These are phyloP conservation scores for Perodicticus potto DNA, from an alignment of 2,797 vertebrate species.

Conservation along the genomic window DNA sequence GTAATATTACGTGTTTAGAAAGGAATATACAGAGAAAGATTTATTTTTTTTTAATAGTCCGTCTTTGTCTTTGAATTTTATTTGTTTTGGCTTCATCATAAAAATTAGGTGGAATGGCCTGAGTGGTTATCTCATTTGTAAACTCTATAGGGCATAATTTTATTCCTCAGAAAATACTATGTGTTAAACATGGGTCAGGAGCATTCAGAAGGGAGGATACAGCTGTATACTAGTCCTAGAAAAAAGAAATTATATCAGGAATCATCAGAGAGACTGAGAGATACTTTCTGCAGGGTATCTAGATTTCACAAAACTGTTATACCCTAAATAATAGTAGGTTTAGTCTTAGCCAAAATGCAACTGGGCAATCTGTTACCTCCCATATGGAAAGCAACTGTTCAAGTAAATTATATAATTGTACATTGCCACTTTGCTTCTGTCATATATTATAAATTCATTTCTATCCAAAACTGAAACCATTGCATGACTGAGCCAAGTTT, in stretches of 20 bases:
- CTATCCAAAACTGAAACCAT: not conserved
- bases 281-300: constrained; percentile 82
- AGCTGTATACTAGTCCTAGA: constrained; percentile 59
- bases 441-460: constrained; percentile 45
- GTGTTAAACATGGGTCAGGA: constrained; percentile 61
- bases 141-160: constrained; percentile 49
- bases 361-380: constrained; percentile 89
- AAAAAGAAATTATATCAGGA: constrained; percentile 71
- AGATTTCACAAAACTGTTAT: constrained; percentile 83
- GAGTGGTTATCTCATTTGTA: constrained; percentile 13
- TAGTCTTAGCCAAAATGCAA: constrained; percentile 87
- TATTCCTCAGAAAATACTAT: constrained; percentile 53
- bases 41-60: not conserved
- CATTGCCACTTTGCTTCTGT: constrained; percentile 83
- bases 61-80: constrained; percentile 50
- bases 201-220: constrained; percentile 46
- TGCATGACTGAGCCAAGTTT: constrained; percentile 80
- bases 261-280: constrained; percentile 73
- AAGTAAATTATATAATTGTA: constrained; percentile 84
- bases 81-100: constrained; percentile 47
- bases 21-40: not conserved
- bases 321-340: constrained; percentile 82
- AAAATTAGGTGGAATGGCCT: not conserved
- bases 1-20: constrained; percentile 39
- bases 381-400: constrained; percentile 90